Base-by-base conservation (phyloP, 2,888 invertebrate genomes). In the Perizoma flavofasciatum region DNA sequence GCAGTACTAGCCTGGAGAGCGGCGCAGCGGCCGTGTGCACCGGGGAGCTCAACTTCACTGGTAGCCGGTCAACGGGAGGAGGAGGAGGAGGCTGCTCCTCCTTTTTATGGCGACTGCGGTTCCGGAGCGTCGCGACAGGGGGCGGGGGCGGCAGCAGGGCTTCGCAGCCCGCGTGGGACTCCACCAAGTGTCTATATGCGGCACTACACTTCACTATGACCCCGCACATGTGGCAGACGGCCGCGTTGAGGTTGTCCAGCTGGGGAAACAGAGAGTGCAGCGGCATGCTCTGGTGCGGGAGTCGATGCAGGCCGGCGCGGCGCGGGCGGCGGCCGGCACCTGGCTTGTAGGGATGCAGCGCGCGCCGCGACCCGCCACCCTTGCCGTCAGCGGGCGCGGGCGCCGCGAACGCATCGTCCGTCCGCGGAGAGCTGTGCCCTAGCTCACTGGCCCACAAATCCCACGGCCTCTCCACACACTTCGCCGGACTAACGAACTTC, bases 231-330 rank as follows among this genome's bases (percentile, higher is more conserved):
- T 95, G 95, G 86, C 97, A 97, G 71, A 96, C 94, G 62, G 96
- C 96, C 63, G 96, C 94, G 80, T 95, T 95, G 73, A 96, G 94
- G 65, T 94, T 93, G 86, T 96, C 96, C 85, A 94, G 94, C 75
- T 96, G 95, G 33, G 97, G 97, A 75, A 95, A 95, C 74, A 95
- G 93, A 49, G 96, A 96, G 84, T 95, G 96, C 59, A 96, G 93
- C 70, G 94, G 93, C 94, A 96, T 96, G 82, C 95, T 95, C 85
- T 93, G 86, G 67, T 83, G 80, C 62, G 87, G 87, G 54, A 94
- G 87, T 6, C 94, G 92, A 74, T 93, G 91, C 66, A 94, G 89
- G 62, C 92, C 85, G n/a, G 89, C 80, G 65, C 90, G 89, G 33
- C 89, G 85, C 58, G 75, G 73, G 53, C 86, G 74, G 56, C 82